Evolutionary conservation across 1,140 invertebrate species (phyloP), one percentile per base, ranked within the genome.

Genomic region (Venturia canescens): DNA sequence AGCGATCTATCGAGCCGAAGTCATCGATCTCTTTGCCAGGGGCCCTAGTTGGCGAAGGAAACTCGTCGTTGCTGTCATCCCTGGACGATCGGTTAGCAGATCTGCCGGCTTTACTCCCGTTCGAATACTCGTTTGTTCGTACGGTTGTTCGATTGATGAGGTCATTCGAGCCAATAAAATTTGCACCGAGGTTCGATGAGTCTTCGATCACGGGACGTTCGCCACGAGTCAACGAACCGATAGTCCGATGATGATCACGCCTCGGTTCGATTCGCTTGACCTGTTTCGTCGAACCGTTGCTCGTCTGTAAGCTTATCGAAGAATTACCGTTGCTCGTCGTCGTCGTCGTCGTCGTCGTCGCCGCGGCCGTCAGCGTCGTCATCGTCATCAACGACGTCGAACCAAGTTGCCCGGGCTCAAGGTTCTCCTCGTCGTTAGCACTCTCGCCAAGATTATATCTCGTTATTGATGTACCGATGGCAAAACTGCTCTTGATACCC

Each of bases 271-370:
- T 48, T 79, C 71, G 77, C 38, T 81, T 83, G 79, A 83, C 82
- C 80, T 80, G 82, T 44, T 81, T 83, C 70, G 38, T 21, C 66
- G 78, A 81, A 83, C 82, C 79, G 80, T 83, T 83, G 77, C 60
- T 79, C n/a, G 77, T 48, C 44, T 48, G 34, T 53, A 21, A 16
- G n/a, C 69, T 53, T 48, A 29, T 48, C 74, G 48, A 69, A 70
- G 71, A 81, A 60, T 83, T 81, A 38, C 82, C 82, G 82, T 83
- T 83, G 38, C 71, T 79, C 71, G 81, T 80, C n/a, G 60, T 23
- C 70, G 48, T 48, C 57, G 60, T 11, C 57, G 18, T 67, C 78
- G 31, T 80, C 74, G 63, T 27, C 44, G 67, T 70, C 53, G 57
- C 26, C 79, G 66, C 70, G 23, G 48, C 29, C 50, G 38, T 80